Evolutionary conservation across 2,888 invertebrate species (phyloP).

Genomic region (Andrena minutula): DNA sequence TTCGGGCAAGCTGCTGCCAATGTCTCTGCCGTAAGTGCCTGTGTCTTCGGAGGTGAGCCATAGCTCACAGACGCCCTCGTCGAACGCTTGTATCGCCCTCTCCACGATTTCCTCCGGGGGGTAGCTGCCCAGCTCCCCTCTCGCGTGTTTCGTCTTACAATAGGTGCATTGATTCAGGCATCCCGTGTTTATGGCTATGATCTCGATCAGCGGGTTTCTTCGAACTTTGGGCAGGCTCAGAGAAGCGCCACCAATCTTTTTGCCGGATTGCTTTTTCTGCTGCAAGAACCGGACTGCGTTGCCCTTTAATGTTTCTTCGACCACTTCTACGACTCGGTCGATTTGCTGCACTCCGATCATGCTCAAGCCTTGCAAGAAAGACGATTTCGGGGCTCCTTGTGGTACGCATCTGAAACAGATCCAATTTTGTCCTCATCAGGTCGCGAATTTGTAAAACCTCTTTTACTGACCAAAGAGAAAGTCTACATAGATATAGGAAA

Average conservation of each 20-base stretch:
- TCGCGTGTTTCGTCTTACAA: constrained; percentile 98
- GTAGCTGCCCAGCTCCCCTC: constrained; percentile 98
- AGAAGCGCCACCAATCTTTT: constrained; percentile 94
- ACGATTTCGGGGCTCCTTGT: constrained; percentile 94
- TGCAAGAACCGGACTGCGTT: constrained; percentile 90
- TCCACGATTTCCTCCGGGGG: constrained; percentile 95
- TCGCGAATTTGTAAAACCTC: too few species aligned
- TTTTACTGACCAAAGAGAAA: too few species aligned
- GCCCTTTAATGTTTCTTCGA: constrained; percentile 98
- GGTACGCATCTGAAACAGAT: constrained; percentile 91
- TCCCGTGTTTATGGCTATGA: constrained; percentile 97
- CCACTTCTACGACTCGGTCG: constrained; percentile 98
- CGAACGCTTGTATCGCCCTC: constrained; percentile 94
- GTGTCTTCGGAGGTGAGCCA: constrained; percentile 99
- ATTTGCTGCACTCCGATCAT: constrained; percentile 99
- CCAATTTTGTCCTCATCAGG: not conserved
- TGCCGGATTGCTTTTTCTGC: constrained; percentile 92
- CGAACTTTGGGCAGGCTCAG: constrained; percentile 96
- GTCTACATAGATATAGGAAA: too few species aligned
- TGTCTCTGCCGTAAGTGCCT: constrained; percentile 98
- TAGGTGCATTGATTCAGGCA: constrained; percentile 99
- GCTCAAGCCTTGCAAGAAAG: constrained; percentile 91
- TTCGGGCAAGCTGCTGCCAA: constrained; percentile 94
- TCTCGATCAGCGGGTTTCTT: constrained; percentile 98
- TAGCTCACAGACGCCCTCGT: constrained; percentile 97